These are phyloP conservation scores for Thryonomys swinderianus DNA, from an alignment of 2,113 vertebrate genomes.

Conservation along the genomic window DNA sequence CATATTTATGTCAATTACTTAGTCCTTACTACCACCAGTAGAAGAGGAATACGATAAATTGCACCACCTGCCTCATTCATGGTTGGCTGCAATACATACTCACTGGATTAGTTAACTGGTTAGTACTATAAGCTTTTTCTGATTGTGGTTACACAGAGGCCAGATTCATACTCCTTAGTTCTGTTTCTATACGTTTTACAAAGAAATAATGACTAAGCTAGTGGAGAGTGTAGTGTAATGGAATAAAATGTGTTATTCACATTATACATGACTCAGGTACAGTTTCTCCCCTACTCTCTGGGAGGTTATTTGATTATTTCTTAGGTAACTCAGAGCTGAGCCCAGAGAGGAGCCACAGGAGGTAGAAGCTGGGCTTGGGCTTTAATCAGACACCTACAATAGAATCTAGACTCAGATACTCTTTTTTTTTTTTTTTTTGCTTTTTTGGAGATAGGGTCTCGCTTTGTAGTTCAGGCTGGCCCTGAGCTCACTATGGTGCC, in stretches of 20 bases:
- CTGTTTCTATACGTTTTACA: neutral
- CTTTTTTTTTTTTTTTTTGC: no score
- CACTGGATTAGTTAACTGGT: neutral
- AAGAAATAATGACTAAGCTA: neutral
- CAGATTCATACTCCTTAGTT: neutral
- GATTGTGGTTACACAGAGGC: neutral
- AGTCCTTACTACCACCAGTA: neutral
- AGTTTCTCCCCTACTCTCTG: neutral
- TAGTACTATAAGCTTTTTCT: neutral
- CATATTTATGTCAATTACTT: neutral
- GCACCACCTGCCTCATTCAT: neutral
- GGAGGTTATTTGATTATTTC: neutral
- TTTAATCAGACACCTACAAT: neutral
- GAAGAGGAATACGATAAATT: neutral
- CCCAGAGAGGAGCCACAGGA: neutral
- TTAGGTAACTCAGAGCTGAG: neutral
- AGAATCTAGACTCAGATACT: neutral
- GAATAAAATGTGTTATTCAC: neutral
- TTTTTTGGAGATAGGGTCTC: no score
- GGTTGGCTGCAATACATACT: neutral
- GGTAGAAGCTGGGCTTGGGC: no score
- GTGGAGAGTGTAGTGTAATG: neutral
- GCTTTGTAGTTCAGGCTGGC: no score
- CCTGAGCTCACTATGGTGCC: no score
- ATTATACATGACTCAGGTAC: neutral